phyloP scores from a whole-genome alignment of 2,888 invertebrate species.

The Parnassius mnemosyne region DNA sequence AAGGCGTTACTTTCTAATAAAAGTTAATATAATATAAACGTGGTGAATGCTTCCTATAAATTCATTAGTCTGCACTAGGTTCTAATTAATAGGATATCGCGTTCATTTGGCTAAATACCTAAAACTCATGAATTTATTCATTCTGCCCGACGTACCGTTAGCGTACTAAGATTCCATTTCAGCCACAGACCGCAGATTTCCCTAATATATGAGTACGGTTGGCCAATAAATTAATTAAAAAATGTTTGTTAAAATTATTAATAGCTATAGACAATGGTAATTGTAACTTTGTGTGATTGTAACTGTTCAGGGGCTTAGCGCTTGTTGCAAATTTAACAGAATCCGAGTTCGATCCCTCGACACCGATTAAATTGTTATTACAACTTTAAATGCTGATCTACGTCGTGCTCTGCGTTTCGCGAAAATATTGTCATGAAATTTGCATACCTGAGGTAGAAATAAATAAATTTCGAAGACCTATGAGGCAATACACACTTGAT shows the following conservation, averaged over 20 bases:
- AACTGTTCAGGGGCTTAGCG: too few species aligned
- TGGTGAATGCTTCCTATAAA: not conserved
- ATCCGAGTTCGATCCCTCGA: too few species aligned
- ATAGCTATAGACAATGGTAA: not conserved
- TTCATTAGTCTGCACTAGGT: constrained; percentile 17
- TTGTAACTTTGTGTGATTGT: too few species aligned
- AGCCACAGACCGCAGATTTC: constrained; percentile 69
- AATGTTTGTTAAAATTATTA: not conserved
- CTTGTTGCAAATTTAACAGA: too few species aligned
- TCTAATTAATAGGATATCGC: constrained; percentile 22
- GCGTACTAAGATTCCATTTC: constrained; percentile 43
- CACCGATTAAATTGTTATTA: too few species aligned
- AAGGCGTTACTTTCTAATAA: too few species aligned
- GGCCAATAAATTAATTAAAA: not conserved
- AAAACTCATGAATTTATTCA: constrained; percentile 39
- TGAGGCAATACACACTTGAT: too few species aligned
- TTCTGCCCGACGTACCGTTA: constrained; percentile 32
- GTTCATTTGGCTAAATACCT: constrained; percentile 25
- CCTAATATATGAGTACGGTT: constrained; percentile 47
- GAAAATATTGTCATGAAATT: too few species aligned
- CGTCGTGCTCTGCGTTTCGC: too few species aligned
- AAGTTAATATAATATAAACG: not conserved
- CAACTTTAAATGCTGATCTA: too few species aligned
- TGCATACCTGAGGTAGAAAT: too few species aligned
- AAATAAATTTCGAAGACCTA: too few species aligned